A percentile compares a stretch with the other conserved stretches of the same genome.
phyloP scores from a whole-genome alignment of 2,888 invertebrate genomes.

The Dorcus parallelipipedus region DNA sequence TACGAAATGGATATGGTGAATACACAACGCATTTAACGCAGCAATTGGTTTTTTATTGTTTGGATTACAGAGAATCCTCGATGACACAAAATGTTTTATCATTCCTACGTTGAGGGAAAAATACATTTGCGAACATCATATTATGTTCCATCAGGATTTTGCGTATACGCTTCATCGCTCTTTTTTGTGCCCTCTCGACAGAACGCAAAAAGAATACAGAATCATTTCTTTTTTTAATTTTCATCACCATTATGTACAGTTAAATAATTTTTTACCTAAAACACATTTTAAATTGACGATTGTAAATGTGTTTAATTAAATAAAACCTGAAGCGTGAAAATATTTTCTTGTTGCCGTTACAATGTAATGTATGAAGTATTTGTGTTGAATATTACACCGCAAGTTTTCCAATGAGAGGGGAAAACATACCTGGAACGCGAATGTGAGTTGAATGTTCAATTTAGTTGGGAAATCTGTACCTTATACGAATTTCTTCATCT shows the following conservation, averaged over 20 bases:
- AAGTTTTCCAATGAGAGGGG: slow-evolving; percentile 25
- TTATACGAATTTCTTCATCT: slow-evolving; percentile 41
- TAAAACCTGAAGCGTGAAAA: not conserved
- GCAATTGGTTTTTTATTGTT: slow-evolving; percentile 41
- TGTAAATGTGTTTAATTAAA: not conserved
- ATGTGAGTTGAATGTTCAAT: slow-evolving; percentile 42
- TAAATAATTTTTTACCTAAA: not conserved
- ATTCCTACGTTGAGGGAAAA: slow-evolving; percentile 27
- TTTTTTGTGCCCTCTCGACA: slow-evolving; percentile 4
- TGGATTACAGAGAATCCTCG: slow-evolving; percentile 42
- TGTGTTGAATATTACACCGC: slow-evolving; percentile 5
- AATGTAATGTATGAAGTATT: not conserved
- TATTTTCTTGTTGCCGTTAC: not conserved
- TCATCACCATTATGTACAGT: not conserved
- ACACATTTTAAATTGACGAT: not conserved
- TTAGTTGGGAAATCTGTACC: slow-evolving; percentile 37
- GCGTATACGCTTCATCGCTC: slow-evolving; percentile 8
- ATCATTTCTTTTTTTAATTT: too few relatives aligned
- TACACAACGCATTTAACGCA: slow-evolving; percentile 21
- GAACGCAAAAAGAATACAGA: not conserved
- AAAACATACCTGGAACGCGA: slow-evolving; percentile 36
- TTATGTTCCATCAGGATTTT: slow-evolving; percentile 17
- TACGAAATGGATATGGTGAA: slow-evolving; percentile 8
- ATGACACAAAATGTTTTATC: slow-evolving; percentile 42
- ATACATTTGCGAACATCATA: slow-evolving; percentile 17